Percentiles rank a stretch among this genome's conserved stretches.
Evolutionary conservation across 2,797 vertebrate genomes (phyloP).

Genomic region (Sebastes melanostomus): DNA sequence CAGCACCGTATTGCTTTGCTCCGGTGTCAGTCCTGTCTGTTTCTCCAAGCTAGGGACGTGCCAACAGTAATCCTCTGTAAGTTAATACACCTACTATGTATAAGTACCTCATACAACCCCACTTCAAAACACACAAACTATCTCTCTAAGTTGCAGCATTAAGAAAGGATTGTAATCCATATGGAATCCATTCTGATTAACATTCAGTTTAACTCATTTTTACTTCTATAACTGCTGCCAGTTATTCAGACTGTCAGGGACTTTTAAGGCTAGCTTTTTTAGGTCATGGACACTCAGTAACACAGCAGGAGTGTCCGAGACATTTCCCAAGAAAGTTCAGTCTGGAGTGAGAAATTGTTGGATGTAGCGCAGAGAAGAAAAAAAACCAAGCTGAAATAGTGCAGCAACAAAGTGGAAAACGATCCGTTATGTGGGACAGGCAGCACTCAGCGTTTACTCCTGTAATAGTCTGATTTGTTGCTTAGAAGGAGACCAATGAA

Average conservation of each 20-base stretch:
- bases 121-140: too few species aligned
- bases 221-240: slow-evolving; percentile 1
- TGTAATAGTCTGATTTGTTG: not conserved
- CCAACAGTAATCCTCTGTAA: too few species aligned
- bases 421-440: not conserved
- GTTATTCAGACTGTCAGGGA: not conserved
- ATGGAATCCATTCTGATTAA: not conserved
- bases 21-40: too few species aligned
- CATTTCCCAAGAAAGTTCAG: slow-evolving; percentile 29
- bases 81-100: too few species aligned
- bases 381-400: not conserved
- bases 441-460: not conserved
- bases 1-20: too few species aligned
- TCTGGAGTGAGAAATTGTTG: slow-evolving; percentile 11
- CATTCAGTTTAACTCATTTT: not conserved
- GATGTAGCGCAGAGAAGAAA: not conserved
- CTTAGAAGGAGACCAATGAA: not conserved
- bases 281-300: slow-evolving; percentile 16
- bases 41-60: too few species aligned
- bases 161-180: not conserved
- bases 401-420: slow-evolving; percentile 5
- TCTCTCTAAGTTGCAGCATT: not conserved
- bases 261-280: not conserved
- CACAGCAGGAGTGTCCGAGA: slow-evolving; percentile 29
- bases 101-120: too few species aligned